phyloP scores from a whole-genome alignment of 2,888 invertebrate species.

The Meganola albula region DNA sequence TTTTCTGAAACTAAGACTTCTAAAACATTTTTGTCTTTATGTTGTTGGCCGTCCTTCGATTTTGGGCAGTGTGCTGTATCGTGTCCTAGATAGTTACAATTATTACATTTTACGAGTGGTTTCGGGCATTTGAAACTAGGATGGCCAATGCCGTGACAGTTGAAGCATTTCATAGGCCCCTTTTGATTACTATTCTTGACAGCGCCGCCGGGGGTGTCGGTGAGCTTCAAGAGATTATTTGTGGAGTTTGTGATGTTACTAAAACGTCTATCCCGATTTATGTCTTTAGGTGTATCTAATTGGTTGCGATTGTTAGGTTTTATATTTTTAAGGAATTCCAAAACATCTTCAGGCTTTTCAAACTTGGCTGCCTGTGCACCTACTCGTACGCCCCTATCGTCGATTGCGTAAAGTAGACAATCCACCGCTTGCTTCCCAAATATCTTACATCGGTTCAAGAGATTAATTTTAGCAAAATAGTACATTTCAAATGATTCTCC shows the following conservation, averaged over 20 bases:
- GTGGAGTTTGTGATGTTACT: neutral
- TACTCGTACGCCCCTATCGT: slow-evolving; percentile 2
- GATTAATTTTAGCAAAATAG: slow-evolving; percentile 5
- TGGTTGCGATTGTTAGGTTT: neutral
- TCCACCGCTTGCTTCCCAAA: too few relatives aligned
- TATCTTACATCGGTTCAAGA: too few relatives aligned
- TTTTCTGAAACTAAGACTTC: neutral
- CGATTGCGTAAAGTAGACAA: slow-evolving; percentile 1
- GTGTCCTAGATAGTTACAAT: slow-evolving; percentile 5
- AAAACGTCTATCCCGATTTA: neutral
- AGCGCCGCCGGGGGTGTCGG: neutral
- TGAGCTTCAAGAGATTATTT: neutral
- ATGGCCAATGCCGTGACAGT: slow-evolving; percentile 5
- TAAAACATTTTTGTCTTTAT: slow-evolving; percentile 1
- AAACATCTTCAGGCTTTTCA: slow-evolving; percentile 3
- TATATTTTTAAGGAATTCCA: slow-evolving; percentile 4
- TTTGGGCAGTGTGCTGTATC: neutral
- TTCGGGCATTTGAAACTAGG: slow-evolving; percentile 7
- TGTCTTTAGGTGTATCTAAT: neutral
- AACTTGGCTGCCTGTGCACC: too few relatives aligned
- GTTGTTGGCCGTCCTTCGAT: neutral
- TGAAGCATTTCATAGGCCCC: slow-evolving; percentile 4
- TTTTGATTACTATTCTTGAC: neutral
- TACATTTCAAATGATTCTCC: slow-evolving; percentile 3
- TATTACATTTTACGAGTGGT: slow-evolving; percentile 1